Evolutionary conservation across 2,113 vertebrate genomes (phyloP).

Genomic region (Zosterops borbonicus): DNA sequence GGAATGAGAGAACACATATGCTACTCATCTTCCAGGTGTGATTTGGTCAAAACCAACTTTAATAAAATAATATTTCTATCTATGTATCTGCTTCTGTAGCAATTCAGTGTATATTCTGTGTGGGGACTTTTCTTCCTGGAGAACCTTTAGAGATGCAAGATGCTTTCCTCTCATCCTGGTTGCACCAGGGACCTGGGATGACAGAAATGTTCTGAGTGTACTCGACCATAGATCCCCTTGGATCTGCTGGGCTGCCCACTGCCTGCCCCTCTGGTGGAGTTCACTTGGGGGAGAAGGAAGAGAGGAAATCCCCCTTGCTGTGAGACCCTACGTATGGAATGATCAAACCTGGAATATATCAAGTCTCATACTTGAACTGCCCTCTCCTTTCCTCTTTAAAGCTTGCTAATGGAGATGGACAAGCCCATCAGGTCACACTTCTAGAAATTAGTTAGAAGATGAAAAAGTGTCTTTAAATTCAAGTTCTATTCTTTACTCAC

Average conservation of each 20-base stretch:
- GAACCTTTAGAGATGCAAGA: not conserved
- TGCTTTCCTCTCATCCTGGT: not conserved
- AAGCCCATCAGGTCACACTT: not conserved
- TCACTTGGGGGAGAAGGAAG: not conserved
- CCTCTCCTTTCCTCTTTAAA: not conserved
- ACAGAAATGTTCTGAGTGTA: not conserved
- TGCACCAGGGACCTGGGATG: rapidly evolving
- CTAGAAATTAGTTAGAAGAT: not conserved
- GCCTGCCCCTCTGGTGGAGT: rapidly evolving
- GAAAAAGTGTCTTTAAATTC: not conserved
- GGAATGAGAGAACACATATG: not conserved
- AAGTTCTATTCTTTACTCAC: not conserved
- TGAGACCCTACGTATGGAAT: not conserved
- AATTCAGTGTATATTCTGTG: not conserved
- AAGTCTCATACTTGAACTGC: not conserved
- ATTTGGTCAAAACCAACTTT: not conserved
- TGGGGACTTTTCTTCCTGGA: not conserved
- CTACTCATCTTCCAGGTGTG: not conserved
- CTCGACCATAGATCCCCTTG: not conserved
- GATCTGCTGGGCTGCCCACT: not conserved
- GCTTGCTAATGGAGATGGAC: not conserved
- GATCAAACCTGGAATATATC: not conserved
- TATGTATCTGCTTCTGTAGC: not conserved
- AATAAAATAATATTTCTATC: not conserved
- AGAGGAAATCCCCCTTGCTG: not conserved